Conservation (phyloP, 1,140 invertebrate species). For the Eriocheir sinensis region DNA sequence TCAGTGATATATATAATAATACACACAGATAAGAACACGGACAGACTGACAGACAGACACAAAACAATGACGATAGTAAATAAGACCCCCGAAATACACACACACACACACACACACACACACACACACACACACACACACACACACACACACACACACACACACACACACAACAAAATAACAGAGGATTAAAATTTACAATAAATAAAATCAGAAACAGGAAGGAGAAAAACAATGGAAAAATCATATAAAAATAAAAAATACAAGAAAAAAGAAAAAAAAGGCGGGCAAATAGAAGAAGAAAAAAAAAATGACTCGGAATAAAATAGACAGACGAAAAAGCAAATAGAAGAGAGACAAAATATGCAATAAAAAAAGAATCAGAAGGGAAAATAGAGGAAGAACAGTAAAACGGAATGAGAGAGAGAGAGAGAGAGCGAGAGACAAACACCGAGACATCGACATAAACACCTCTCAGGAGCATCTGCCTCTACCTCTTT, state of each 20-base stretch:
- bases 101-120: neutral
- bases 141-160: neutral
- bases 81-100: too few relatives aligned
- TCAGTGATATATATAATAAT: too few relatives aligned
- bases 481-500: neutral
- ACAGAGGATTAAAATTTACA: too few relatives aligned
- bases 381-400: too few relatives aligned
- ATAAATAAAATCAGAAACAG: neutral
- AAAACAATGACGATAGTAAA: too few relatives aligned
- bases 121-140: neutral
- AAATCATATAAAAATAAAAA: neutral
- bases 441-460: neutral
- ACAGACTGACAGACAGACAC: neutral
- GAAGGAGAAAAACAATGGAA: neutral
- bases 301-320: too few relatives aligned
- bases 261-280: neutral
- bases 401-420: conserved; percentile 32
- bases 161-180: neutral
- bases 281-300: too few relatives aligned
- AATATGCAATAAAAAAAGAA: too few relatives aligned
- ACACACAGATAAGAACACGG: too few relatives aligned
- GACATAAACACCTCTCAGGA: neutral
- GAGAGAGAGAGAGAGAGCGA: conserved; percentile 41
- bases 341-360: too few relatives aligned
- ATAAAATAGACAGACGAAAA: neutral